phyloP scores from a whole-genome alignment of 2,888 invertebrate species.

The Callimorpha dominula region DNA sequence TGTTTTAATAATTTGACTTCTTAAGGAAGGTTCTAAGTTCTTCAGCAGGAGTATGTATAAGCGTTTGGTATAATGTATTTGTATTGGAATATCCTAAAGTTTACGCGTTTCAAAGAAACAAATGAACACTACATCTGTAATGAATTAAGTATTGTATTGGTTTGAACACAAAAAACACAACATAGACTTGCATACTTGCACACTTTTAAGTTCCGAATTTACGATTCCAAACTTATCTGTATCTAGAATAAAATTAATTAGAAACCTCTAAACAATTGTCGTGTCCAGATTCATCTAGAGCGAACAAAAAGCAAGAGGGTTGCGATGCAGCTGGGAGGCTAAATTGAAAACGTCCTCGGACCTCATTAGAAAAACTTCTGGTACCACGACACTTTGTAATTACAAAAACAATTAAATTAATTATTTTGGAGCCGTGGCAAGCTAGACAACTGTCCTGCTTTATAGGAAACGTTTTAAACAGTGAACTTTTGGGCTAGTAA shows the following conservation, averaged over 20 bases:
- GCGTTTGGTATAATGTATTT: neutral
- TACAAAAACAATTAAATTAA: constrained; percentile 43
- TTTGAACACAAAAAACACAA: too few species aligned
- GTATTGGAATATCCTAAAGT: neutral
- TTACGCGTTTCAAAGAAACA: neutral
- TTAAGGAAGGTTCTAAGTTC: neutral
- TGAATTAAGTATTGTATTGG: too few species aligned
- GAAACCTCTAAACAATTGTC: constrained; percentile 57
- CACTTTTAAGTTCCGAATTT: neutral
- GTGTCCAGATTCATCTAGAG: constrained; percentile 58
- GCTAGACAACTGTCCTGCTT: constrained; percentile 7
- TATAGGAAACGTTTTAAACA: neutral
- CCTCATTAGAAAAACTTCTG: constrained; percentile 60
- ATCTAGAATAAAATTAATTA: constrained; percentile 50
- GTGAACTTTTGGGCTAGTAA: neutral
- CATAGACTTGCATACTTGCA: too few species aligned
- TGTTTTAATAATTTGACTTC: neutral
- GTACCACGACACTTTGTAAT: constrained; percentile 50
- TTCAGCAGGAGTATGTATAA: neutral
- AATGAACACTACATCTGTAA: too few species aligned
- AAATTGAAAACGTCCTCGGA: constrained; percentile 67
- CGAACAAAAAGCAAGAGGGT: constrained; percentile 38
- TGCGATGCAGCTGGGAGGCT: constrained; percentile 55
- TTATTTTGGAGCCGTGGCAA: constrained; percentile 14
- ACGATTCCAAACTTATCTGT: neutral